Percentiles rank a stretch among this genome's conserved stretches.
phyloP scores from a whole-genome alignment of 2,113 vertebrate species.

The Oryzias woworae region DNA sequence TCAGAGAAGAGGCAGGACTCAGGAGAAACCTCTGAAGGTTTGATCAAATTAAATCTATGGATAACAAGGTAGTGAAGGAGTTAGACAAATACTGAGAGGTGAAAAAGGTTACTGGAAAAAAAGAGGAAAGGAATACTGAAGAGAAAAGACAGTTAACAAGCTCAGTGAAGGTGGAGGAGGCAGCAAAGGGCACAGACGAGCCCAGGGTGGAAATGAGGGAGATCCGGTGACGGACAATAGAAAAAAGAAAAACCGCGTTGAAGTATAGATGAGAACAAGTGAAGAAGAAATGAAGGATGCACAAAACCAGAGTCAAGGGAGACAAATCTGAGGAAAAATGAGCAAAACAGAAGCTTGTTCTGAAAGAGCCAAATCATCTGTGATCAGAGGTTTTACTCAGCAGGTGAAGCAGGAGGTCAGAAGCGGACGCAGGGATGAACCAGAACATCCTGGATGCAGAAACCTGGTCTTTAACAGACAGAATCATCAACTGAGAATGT shows the following conservation, averaged over 20 bases:
- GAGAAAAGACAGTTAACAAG: slow-evolving; percentile 30
- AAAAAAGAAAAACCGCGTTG: neutral
- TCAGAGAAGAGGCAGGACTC: neutral
- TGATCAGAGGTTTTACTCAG: slow-evolving; percentile 28
- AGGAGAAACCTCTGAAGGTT: neutral
- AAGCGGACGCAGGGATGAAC: slow-evolving; percentile 18
- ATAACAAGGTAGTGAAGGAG: neutral
- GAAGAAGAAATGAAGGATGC: neutral
- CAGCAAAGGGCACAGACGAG: neutral
- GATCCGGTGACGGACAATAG: neutral
- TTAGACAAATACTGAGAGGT: slow-evolving; percentile 21
- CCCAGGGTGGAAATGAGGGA: slow-evolving; percentile 1
- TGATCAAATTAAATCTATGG: neutral
- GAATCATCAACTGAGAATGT: neutral
- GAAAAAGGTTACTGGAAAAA: slow-evolving; percentile 10
- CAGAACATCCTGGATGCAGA: neutral
- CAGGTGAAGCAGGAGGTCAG: slow-evolving; percentile 1
- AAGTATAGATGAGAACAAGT: no score
- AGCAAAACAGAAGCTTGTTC: neutral
- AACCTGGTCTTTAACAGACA: slow-evolving; percentile 8
- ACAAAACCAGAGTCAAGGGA: neutral
- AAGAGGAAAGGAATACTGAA: slow-evolving; percentile 18
- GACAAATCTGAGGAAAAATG: neutral
- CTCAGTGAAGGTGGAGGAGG: slow-evolving; percentile 11
- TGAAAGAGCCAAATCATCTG: neutral